These are phyloP conservation scores for Nansenia antarctica DNA, from an alignment of 2,113 vertebrate species.

Conservation along the genomic window DNA sequence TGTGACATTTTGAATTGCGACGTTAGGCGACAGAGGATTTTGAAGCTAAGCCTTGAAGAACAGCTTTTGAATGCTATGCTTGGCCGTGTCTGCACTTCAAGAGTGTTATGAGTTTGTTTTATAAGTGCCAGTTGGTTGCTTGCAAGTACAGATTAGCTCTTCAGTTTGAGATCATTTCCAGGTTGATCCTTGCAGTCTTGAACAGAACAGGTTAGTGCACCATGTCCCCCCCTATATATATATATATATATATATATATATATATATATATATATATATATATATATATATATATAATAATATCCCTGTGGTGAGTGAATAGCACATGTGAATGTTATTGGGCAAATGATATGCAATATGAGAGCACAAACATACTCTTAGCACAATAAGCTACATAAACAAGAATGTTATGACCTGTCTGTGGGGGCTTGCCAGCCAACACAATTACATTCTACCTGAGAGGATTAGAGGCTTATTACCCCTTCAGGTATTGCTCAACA, in stretches of 20 bases:
- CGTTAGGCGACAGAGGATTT: conserved; percentile 29
- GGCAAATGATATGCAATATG: conserved; percentile 73
- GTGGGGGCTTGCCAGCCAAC: conserved; percentile 69
- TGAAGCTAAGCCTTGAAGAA: conserved; percentile 26
- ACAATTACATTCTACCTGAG: conserved; percentile 71
- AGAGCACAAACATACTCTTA: conserved; percentile 69
- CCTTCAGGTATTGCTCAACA: conserved; percentile 58
- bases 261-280: too few relatives aligned
- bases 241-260: too few relatives aligned
- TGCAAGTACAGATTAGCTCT: neutral
- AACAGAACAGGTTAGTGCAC: conserved; percentile 44
- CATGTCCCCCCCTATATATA: conserved; percentile 41
- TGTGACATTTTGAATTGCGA: conserved; percentile 31
- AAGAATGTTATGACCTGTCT: conserved; percentile 67
- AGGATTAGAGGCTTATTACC: conserved; percentile 73
- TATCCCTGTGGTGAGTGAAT: conserved; percentile 63
- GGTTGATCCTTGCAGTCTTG: conserved; percentile 16
- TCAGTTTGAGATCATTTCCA: conserved; percentile 10
- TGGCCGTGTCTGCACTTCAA: conserved; percentile 29
- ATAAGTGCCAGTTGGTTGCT: neutral
- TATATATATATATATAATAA: too few relatives aligned
- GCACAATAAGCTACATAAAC: conserved; percentile 64
- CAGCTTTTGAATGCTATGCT: conserved; percentile 39
- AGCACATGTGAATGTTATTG: conserved; percentile 68
- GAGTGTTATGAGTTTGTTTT: neutral